Base-by-base conservation (phyloP, 2,888 invertebrate genomes). In the Altica lythri region DNA sequence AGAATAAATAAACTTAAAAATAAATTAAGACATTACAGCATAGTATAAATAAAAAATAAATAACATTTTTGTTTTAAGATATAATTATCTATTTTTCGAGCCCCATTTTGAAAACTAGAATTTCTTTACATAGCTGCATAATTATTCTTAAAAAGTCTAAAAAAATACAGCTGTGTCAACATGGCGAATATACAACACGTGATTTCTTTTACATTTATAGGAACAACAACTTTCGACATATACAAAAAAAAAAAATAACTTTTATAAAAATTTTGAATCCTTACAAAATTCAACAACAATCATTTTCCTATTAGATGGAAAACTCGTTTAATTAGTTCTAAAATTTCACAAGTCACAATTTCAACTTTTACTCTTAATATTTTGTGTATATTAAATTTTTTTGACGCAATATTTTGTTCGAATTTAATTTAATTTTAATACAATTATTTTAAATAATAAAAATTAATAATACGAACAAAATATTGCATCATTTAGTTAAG, bases 1-100 rank as follows among this genome's bases (percentile, higher is more conserved):
- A 59, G 53, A 52, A 60, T 60, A 60, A 60, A 60, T 60, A 60
- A 59, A 46, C 60, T 57, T 57, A 60, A 55, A 45, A 59, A 60
- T 60, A 60, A 60, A 60, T 60, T 57, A 57, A 56, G 42, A 37
- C 29, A 46, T 53, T 53, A 51, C 51, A 52, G 35, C 47, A 56
- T 49, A 32, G 12, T 48, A 48, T 55, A 53, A 43, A 59, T 38
- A 54, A 54, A 48, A 52, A 59, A 59, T 59, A 59, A 59, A 49
- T 57, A 54, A 59, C 51, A 34, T 40, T 40, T 40, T n/a, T n/a
- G 2, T 18, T 49, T 52, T 43, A 57, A 52, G 50, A 52, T 48
- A 42, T 57, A 53, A 35, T 32, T 57, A 44, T 45, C 32, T 43
- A 47, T 46, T 22, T 34, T 22, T 32, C 34, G 35, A 30, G 44